Base-by-base conservation (phyloP, 2,113 vertebrate genomes). In the Trinectes maculatus region DNA sequence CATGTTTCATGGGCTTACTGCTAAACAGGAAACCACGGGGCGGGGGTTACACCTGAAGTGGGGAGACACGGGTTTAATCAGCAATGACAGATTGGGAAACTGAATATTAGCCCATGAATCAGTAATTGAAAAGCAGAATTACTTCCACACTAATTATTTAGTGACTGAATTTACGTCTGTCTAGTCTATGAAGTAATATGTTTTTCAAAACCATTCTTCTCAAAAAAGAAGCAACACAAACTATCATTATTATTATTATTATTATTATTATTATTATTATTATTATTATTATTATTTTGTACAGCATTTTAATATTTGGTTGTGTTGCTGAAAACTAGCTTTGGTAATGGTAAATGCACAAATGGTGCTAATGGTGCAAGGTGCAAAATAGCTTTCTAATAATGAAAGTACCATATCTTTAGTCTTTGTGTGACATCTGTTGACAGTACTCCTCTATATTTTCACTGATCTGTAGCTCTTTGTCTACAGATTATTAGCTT, bases 11-110 rank as follows among this genome's bases (percentile, higher is more conserved):
- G n/a, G n/a, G n/a, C n/a, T n/a, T n/a, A n/a, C n/a, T 56, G 83
- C 86, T 87, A 90, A 86, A 70, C 70, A 74, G 66, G 58, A 79
- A 85, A 75, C 59, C 46, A 64, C 68, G 64, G 82, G 76, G 75
- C 68, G 64, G 82, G 76, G 75, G 72, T 80, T 66, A 61, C 48
- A 84, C 76, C 47, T 39, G 43, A 47, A 43, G 65, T 29, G 51
- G 43, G 67, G 69, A 36, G 22, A 24, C 28, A 53, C 33, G 13
- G 48, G 11, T 55, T 62, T 64, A 64, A 75, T 71, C 66, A 48
- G 52, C 54, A 52, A 55, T 1, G 19, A 64, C 60, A 62, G 54
- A 65, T 76, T 74, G 44, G 62, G 36, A 64, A 69, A 72, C 43
- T 51, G 47, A 79, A 80, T 52, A 73, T 84, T 72, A 31, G 10